Conservation (phyloP, 2,888 invertebrate species). For the Cerastis rubricosa region DNA sequence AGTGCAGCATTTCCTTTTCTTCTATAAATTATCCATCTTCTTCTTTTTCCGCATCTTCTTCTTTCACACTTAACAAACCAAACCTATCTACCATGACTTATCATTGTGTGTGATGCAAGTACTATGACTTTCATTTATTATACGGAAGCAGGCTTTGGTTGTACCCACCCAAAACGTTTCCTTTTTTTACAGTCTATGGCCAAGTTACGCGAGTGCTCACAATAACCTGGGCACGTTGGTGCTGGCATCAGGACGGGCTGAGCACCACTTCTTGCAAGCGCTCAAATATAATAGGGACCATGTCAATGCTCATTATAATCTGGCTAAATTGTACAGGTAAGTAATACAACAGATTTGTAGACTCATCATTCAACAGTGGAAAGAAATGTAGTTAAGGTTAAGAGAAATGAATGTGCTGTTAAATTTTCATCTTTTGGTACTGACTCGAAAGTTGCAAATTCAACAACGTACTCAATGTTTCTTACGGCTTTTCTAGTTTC, state of each 20-base stretch:
- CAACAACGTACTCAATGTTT: neutral
- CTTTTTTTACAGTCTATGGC: slow-evolving; percentile 92
- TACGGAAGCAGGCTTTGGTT: neutral
- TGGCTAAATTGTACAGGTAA: slow-evolving; percentile 95
- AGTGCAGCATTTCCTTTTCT: too few species aligned
- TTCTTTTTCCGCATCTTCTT: neutral
- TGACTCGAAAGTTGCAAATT: neutral
- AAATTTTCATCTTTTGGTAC: neutral
- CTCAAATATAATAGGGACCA: slow-evolving; percentile 94
- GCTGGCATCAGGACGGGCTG: slow-evolving; percentile 92
- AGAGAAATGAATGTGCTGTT: neutral
- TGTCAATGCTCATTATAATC: slow-evolving; percentile 96
- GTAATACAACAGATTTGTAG: neutral
- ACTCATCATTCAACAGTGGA: neutral
- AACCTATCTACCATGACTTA: neutral
- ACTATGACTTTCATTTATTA: neutral
- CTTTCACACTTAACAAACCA: neutral
- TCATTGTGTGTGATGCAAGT: neutral
- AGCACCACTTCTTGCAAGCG: slow-evolving; percentile 94
- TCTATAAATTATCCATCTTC: neutral
- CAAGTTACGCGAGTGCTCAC: slow-evolving; percentile 96
- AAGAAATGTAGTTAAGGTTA: neutral
- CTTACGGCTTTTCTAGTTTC: neutral
- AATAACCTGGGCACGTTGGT: slow-evolving; percentile 96
- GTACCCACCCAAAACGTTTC: neutral